Percentiles rank a stretch among this genome's conserved stretches.
Conservation (phyloP, 2,797 vertebrate species). For the Squalus acanthias region DNA sequence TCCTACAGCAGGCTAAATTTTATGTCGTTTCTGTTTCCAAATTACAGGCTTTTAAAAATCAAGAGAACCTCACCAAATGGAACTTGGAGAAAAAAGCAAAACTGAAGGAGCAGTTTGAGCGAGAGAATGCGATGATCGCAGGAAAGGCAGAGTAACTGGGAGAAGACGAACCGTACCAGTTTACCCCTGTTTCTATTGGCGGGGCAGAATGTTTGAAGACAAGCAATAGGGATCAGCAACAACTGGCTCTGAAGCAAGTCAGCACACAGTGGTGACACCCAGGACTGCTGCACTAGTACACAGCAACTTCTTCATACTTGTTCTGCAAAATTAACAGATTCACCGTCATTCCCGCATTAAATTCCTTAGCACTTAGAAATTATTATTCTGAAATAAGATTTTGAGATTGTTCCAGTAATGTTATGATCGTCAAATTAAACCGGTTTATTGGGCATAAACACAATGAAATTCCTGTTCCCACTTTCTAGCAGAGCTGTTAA, state of each 20-base stretch:
- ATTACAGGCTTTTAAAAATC: neutral
- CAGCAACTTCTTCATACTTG: neutral
- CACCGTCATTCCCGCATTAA: neutral
- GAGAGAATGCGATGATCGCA: neutral
- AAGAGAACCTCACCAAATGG: neutral
- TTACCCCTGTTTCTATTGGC: no score
- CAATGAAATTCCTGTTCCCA: no score
- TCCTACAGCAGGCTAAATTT: neutral
- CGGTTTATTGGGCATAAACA: neutral
- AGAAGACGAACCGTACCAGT: neutral
- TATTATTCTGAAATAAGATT: neutral
- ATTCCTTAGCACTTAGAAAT: neutral
- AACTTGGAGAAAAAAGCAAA: slow-evolving; percentile 30
- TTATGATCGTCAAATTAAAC: neutral
- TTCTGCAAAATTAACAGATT: neutral
- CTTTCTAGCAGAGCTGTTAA: neutral
- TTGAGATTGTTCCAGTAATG: no score
- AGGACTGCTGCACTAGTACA: neutral
- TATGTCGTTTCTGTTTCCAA: neutral
- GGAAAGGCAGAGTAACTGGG: neutral
- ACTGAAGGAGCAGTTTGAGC: neutral
- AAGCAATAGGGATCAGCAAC: no score
- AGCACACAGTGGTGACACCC: neutral
- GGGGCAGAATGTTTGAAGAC: neutral
- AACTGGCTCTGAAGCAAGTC: no score